A percentile compares a stretch with the other conserved stretches of the same genome.
Evolutionary conservation across 2,888 invertebrate species (phyloP).

Genomic region (Drosophila prolongata): DNA sequence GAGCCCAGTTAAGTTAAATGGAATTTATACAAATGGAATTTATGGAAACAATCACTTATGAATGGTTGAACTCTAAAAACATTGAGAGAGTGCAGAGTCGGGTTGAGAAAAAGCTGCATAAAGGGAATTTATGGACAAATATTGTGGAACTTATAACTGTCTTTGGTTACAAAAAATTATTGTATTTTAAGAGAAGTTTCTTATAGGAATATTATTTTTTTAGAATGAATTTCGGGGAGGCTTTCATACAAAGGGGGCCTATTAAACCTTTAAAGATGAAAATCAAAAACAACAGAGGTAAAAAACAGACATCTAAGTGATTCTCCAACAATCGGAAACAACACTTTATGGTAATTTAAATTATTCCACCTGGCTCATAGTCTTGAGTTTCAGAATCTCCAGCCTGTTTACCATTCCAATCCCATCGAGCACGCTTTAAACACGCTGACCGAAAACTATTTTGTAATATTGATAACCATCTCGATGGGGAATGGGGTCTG

Average conservation of each 20-base stretch:
- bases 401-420: slow-evolving; percentile 27
- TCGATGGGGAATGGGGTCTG: slow-evolving; percentile 6
- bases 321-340: background rate
- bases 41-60: slow-evolving; percentile 30
- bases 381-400: background rate
- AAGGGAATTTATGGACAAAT: background rate
- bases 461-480: slow-evolving; percentile 42
- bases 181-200: too few relatives aligned
- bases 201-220: too few relatives aligned
- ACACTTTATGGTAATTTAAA: slow-evolving; percentile 11
- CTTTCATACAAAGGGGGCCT: too few relatives aligned
- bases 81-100: background rate
- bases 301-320: background rate
- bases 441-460: slow-evolving; percentile 19
- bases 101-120: background rate
- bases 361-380: background rate
- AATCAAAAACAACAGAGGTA: background rate
- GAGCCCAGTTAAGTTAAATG: slow-evolving; percentile 24
- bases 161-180: too few relatives aligned
- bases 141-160: too few relatives aligned
- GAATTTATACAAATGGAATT: slow-evolving; percentile 39
- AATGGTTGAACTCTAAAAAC: slow-evolving; percentile 1
- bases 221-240: too few relatives aligned
- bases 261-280: background rate
- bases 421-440: slow-evolving; percentile 28